Evolutionary conservation across 2,888 invertebrate species (phyloP), one percentile per base, ranked within the genome.

Genomic region (Caenorhabditis panamensis): DNA sequence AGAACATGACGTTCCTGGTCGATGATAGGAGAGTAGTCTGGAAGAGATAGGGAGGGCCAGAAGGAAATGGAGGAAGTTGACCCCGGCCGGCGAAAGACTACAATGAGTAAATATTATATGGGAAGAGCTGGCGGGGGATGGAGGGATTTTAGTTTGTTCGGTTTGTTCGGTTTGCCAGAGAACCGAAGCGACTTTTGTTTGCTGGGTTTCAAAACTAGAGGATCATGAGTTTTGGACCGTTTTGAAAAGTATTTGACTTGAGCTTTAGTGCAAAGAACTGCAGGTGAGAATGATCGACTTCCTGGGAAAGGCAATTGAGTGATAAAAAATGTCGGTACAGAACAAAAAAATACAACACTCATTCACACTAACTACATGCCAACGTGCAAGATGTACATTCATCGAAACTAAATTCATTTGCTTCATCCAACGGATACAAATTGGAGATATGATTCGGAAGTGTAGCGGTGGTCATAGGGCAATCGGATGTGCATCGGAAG

Each of bases 361-460:
- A n/a, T n/a, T n/a, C n/a, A n/a, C n/a, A n/a, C n/a, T n/a, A n/a
- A n/a, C 31, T 31, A 5, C 41, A 16, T 47, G 47, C 47, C 47
- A 47, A 47, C 47, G 47, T 47, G 47, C 18, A 20, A 47, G 47
- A 3, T 18, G 18, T 18, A 47, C 4, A 47, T 47, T 47, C 18
- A 8, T 67, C 26, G 26, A 56, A 36, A 37, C 36, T 22, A 20
- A 44, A 3, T 58, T 53, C 20, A n/a, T 37, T 41, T 56, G 26
- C 6, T 31, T 31, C 9, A 31, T 31, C 9, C 31, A 31, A 9
- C 4, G 4, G 22, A 26, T 24, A 18, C 20, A 64, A 73, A 64
- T 73, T 58, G 72, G 58, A 49, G 64, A 73, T 51, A 75, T 41
- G 75, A 75, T 75, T 75, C 59, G 75, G 75, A 75, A 75, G 8